Evolutionary conservation across 2,888 invertebrate genomes (phyloP), one percentile per base, ranked within the genome.

Genomic region (Epinotia ramella): DNA sequence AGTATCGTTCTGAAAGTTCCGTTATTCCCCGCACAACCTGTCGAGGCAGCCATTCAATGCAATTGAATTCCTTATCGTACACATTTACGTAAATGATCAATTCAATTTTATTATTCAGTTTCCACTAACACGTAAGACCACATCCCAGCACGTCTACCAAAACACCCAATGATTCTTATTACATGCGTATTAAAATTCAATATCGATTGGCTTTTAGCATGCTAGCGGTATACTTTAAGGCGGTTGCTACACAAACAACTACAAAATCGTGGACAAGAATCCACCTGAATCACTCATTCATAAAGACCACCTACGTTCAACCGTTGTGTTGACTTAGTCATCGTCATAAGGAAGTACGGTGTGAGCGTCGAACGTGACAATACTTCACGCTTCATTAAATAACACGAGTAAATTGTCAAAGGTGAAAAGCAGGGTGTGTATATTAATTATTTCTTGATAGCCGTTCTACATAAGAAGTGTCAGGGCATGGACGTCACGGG

Each of bases 271-370:
- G 71, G 46, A 76, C 72, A 76, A 53, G 67, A 67, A 67, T 72
- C 76, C 71, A 76, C 71, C 72, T 62, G 76, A 76, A 72, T 76
- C 76, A 63, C 66, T 76, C 76, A 76, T 76, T 76, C 67, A 76
- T 62, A 76, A 72, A 72, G 71, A 76, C 71, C 76, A 71, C 76
- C 71, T 76, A 72, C 76, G 75, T 56, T 53, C 46, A 72, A 66
- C 40, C 69, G 74, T 69, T 68, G 59, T 69, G 74, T 74, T 69
- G 56, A 69, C 74, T 69, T 63, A 66, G 75, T 75, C 75, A 75
- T 75, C 62, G 67, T 73, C 68, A 44, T 73, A 65, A 71, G 75
- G 75, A 75, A 71, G 75, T 75, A 75, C 60, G 53, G 59, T 66
- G 59, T 40, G 49, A 46, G 28, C 40, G 16, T 66, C 11, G n/a